Conservation (phyloP, 2,113 vertebrate species). For the Micronycteris hirsuta region DNA sequence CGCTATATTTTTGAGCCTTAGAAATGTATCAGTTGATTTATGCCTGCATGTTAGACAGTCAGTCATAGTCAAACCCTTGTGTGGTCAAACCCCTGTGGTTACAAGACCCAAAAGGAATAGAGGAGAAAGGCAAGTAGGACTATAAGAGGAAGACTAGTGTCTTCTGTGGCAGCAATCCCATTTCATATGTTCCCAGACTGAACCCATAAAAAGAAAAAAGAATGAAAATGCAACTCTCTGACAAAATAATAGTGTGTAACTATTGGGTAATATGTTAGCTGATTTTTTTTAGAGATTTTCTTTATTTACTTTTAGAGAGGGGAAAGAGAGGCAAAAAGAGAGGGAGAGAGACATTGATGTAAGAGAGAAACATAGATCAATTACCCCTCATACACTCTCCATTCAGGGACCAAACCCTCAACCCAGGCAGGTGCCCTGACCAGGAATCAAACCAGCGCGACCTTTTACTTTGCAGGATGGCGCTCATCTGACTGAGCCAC, state of each 20-base stretch:
- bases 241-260: neutral
- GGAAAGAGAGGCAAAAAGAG: no score
- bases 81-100: slow-evolving; percentile 30
- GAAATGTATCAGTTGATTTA: neutral
- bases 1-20: slow-evolving; percentile 44
- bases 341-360: no score
- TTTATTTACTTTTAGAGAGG: no score
- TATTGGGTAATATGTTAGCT: neutral
- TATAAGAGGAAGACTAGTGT: neutral
- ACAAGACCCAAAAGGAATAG: slow-evolving; percentile 44
- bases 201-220: slow-evolving; percentile 36
- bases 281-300: no score
- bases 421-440: no score
- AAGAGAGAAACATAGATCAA: no score
- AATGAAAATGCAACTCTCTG: neutral
- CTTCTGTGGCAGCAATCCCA: neutral
- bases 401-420: no score
- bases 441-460: no score
- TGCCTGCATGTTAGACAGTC: slow-evolving; percentile 27
- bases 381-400: no score
- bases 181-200: slow-evolving; percentile 43
- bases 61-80: neutral
- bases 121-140: slow-evolving; percentile 31
- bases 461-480: no score
- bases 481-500: no score